These are phyloP conservation scores for Myotis vivesi DNA, from an alignment of 2,797 vertebrate genomes.

Conservation along the genomic window DNA sequence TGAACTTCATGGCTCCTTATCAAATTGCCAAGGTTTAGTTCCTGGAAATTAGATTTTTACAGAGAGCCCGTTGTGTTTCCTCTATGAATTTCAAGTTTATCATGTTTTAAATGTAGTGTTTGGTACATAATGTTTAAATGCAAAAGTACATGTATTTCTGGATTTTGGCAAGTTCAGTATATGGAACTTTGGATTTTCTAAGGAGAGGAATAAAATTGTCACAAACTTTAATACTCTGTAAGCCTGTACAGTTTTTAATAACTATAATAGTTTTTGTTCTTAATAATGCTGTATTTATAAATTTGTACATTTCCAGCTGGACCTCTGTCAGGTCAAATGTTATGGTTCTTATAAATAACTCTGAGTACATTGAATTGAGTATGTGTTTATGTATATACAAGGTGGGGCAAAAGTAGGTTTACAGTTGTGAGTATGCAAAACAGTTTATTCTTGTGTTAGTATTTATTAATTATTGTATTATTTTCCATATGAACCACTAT, in stretches of 20 bases:
- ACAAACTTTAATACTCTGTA: neutral
- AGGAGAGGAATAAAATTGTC: neutral
- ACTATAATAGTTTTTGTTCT: neutral
- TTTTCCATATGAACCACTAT: neutral
- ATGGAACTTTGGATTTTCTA: neutral
- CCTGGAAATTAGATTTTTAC: neutral
- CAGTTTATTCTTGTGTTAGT: neutral
- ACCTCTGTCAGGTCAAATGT: neutral
- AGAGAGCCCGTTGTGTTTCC: neutral
- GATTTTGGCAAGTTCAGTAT: constrained; percentile 12
- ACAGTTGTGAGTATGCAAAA: neutral
- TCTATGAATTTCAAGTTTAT: neutral
- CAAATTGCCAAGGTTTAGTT: constrained; percentile 24
- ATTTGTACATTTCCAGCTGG: neutral
- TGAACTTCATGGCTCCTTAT: neutral
- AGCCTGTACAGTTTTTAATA: neutral
- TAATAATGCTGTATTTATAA: neutral
- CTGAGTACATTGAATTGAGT: neutral
- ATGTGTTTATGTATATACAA: neutral
- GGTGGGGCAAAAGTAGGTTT: neutral
- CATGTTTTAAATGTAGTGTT: neutral
- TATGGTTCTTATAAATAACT: neutral
- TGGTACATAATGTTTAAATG: neutral
- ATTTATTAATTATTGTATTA: neutral
- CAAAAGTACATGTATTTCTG: constrained; percentile 19